These are phyloP conservation scores for Iselma pallidipennis DNA, from an alignment of 2,888 invertebrate genomes.

Conservation along the genomic window DNA sequence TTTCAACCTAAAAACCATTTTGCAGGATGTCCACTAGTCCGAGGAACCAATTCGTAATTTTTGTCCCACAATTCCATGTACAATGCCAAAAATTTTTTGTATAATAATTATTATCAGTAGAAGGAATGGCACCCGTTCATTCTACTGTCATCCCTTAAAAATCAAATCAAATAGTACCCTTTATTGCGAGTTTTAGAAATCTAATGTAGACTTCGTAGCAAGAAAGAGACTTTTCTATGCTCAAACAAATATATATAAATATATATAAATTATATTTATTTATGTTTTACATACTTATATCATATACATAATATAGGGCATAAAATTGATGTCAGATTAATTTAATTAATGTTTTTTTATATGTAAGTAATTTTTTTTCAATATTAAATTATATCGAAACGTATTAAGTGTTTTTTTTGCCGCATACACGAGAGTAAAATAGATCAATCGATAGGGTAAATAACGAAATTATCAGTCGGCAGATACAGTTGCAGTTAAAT, in stretches of 20 bases:
- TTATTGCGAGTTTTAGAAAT: background rate
- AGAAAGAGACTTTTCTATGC: too few species aligned
- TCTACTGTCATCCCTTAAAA: too few species aligned
- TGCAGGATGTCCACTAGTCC: constrained; percentile 45
- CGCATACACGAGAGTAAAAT: background rate
- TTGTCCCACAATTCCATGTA: constrained; percentile 34
- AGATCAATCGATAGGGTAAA: background rate
- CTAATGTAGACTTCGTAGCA: too few species aligned
- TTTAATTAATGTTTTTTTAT: background rate
- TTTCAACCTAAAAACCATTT: background rate
- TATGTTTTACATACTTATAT: background rate
- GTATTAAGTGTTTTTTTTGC: background rate
- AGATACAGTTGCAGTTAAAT: too few species aligned
- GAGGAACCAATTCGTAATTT: constrained; percentile 44
- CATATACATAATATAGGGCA: too few species aligned
- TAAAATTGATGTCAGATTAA: background rate
- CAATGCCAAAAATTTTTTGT: constrained; percentile 50
- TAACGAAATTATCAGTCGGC: too few species aligned
- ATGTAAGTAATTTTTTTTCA: background rate
- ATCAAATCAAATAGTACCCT: background rate
- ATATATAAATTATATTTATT: background rate
- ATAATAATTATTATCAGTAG: constrained; percentile 44
- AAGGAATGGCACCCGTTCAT: too few species aligned
- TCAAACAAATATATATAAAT: background rate
- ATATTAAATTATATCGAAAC: background rate